These are phyloP conservation scores for Spheniscus mendiculus DNA, from an alignment of 2,113 vertebrate species.

Conservation along the genomic window DNA sequence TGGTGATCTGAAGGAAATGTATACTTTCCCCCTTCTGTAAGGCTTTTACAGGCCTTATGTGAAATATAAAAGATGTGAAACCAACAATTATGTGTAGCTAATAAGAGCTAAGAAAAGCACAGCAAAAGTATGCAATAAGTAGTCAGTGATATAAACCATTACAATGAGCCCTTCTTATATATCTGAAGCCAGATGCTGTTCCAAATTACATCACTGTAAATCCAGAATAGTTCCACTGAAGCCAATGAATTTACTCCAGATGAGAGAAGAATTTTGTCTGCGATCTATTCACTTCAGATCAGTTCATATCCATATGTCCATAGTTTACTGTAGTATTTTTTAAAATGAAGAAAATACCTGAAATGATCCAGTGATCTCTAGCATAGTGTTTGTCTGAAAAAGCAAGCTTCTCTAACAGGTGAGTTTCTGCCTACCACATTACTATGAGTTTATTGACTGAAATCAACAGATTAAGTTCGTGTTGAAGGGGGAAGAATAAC, in stretches of 20 bases:
- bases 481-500: background rate
- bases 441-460: background rate
- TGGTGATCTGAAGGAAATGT: background rate
- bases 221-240: slow-evolving; percentile 51
- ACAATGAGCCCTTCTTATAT: background rate
- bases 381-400: background rate
- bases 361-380: background rate
- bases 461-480: background rate
- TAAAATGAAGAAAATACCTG: background rate
- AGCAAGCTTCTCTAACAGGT: background rate
- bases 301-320: background rate
- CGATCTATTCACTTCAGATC: slow-evolving; percentile 21
- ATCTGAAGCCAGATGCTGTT: slow-evolving; percentile 41
- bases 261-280: slow-evolving; percentile 57
- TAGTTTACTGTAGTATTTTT: background rate
- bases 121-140: slow-evolving; percentile 10
- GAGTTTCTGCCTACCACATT: background rate
- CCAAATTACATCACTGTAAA: slow-evolving; percentile 62
- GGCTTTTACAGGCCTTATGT: background rate
- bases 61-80: background rate
- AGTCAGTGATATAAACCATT: slow-evolving; percentile 42
- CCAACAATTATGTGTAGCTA: background rate
- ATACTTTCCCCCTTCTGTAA: background rate
- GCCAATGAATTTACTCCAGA: slow-evolving; percentile 50
- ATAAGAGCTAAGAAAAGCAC: background rate